phyloP scores from a whole-genome alignment of 2,888 invertebrate species.

The Thalpophila matura region DNA sequence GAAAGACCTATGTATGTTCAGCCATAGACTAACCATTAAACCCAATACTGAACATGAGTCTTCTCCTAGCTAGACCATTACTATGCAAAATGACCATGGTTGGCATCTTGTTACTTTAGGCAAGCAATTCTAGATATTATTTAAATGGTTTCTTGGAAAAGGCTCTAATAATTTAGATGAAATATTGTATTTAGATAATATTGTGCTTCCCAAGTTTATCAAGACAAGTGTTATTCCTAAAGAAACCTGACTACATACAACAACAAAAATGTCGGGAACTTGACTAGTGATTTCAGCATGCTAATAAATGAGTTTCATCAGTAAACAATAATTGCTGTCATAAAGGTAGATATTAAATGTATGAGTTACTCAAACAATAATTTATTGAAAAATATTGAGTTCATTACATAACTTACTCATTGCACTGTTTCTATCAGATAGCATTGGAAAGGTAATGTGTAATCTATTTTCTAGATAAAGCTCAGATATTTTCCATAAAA shows the following conservation, averaged over 20 bases:
- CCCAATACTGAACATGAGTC: too few relatives aligned
- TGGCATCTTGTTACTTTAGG: too few relatives aligned
- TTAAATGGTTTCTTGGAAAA: too few relatives aligned
- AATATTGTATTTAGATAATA: too few relatives aligned
- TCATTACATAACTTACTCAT: conserved; percentile 14
- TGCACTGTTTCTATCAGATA: conserved; percentile 5
- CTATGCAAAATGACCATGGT: too few relatives aligned
- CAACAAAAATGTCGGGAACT: not conserved
- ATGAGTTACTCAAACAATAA: conserved; percentile 9
- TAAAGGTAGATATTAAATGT: not conserved
- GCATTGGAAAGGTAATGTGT: not conserved
- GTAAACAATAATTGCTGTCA: not conserved
- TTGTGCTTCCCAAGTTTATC: too few relatives aligned
- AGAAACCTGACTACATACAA: not conserved
- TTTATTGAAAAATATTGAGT: conserved; percentile 2
- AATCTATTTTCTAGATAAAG: not conserved
- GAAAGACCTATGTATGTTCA: too few relatives aligned
- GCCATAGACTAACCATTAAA: too few relatives aligned
- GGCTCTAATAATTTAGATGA: too few relatives aligned
- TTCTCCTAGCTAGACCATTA: too few relatives aligned
- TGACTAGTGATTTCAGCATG: not conserved
- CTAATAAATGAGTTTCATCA: not conserved
- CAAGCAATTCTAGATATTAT: too few relatives aligned
- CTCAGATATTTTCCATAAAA: not conserved
- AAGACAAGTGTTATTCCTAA: too few relatives aligned